These are phyloP conservation scores for Alexandromys fortis DNA, from an alignment of 2,113 vertebrate genomes.

Conservation along the genomic window DNA sequence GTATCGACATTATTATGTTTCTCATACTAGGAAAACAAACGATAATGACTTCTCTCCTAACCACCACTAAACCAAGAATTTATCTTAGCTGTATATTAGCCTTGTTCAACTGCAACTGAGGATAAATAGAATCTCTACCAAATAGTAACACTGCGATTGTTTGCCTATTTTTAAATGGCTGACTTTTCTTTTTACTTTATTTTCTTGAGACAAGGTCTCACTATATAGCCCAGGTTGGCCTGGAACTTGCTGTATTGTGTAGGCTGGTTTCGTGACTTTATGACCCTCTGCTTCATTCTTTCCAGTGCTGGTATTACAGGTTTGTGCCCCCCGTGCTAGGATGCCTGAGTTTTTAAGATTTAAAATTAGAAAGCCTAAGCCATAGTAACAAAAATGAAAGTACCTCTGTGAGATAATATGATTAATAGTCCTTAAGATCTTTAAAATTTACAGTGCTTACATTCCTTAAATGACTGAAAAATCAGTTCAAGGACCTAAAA, in stretches of 20 bases:
- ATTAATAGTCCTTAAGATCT: conserved; percentile 11
- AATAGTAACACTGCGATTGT: not conserved
- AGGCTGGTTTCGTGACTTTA: not conserved
- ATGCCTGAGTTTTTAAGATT: not conserved
- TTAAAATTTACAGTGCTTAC: not conserved
- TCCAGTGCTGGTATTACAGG: not conserved
- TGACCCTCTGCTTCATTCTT: not conserved
- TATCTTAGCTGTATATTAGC: not conserved
- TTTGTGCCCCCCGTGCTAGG: no score
- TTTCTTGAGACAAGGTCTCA: not conserved
- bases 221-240: not conserved
- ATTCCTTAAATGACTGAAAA: conserved; percentile 44
- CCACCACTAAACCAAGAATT: not conserved
- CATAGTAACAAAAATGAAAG: not conserved
- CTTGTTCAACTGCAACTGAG: not conserved
- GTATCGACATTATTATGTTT: not conserved
- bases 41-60: not conserved
- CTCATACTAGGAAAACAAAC: not conserved
- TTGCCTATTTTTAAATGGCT: not conserved
- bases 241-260: not conserved
- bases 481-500: not conserved
- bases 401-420: not conserved
- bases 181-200: not conserved
- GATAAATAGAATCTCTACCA: not conserved
- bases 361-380: conserved; percentile 40